Conservation (phyloP, 2,888 invertebrate species). For the Pollenia amentaria region DNA sequence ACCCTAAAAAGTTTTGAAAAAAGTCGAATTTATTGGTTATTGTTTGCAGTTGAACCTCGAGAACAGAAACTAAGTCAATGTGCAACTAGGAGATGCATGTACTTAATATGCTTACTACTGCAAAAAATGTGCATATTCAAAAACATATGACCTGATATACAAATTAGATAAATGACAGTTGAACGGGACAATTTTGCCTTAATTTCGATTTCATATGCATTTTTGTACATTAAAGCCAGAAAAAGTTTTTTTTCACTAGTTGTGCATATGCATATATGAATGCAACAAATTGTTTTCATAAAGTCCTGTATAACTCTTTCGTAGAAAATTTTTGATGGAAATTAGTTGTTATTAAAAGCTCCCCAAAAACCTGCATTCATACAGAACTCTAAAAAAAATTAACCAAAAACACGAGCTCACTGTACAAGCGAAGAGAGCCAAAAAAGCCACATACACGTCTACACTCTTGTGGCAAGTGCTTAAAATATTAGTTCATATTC, state of each 20-base stretch:
- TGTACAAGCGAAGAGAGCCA: not conserved
- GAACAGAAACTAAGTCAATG: not conserved
- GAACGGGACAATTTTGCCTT: too few relatives aligned
- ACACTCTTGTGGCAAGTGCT: constrained; percentile 11
- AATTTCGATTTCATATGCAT: too few relatives aligned
- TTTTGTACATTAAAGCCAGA: too few relatives aligned
- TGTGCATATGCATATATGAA: not conserved
- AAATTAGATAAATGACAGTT: too few relatives aligned
- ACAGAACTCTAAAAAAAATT: not conserved
- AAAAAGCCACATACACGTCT: not conserved
- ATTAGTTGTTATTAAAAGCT: constrained; percentile 37
- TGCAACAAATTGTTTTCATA: constrained; percentile 25
- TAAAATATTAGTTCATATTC: constrained; percentile 17
- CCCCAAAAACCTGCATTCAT: not conserved
- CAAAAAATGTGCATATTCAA: too few relatives aligned
- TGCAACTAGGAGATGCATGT: not conserved
- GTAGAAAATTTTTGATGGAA: constrained; percentile 26
- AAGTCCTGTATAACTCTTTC: not conserved
- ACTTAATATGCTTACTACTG: too few relatives aligned
- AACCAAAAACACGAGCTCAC: not conserved
- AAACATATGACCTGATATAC: too few relatives aligned
- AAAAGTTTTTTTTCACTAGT: too few relatives aligned
- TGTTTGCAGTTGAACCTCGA: not conserved
- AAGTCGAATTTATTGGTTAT: not conserved
- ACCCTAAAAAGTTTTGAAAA: not conserved